These are phyloP conservation scores for Megaptera novaeangliae DNA, from an alignment of 2,113 vertebrate genomes.

Conservation along the genomic window DNA sequence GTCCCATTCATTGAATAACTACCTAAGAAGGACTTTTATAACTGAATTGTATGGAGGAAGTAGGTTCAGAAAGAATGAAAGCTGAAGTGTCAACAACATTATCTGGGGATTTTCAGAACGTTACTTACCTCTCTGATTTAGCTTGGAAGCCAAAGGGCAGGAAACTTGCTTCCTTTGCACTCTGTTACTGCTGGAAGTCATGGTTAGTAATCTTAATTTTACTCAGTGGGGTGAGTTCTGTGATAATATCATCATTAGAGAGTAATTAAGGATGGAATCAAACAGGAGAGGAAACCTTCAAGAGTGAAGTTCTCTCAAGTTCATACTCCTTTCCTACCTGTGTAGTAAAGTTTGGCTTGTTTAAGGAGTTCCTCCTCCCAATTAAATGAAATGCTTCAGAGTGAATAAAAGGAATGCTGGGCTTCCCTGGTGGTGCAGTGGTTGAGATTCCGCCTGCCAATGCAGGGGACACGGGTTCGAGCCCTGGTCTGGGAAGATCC, in stretches of 20 bases:
- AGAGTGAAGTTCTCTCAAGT: neutral
- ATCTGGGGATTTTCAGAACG: constrained; percentile 24
- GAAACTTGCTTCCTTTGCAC: constrained; percentile 43
- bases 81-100: constrained; percentile 20
- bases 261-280: neutral
- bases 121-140: neutral
- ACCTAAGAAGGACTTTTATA: neutral
- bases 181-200: neutral
- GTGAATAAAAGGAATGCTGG: neutral
- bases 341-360: neutral
- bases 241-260: neutral
- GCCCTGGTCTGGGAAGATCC: too few species aligned
- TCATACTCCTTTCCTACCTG: neutral
- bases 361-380: neutral
- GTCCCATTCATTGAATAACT: neutral
- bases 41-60: constrained; percentile 38
- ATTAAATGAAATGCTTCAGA: neutral
- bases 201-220: neutral
- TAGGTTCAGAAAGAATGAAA: constrained; percentile 29
- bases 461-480: too few species aligned
- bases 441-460: too few species aligned
- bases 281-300: neutral
- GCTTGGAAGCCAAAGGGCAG: constrained; percentile 21
- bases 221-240: neutral
- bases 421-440: too few species aligned